These are phyloP conservation scores for Silurus aristotelis DNA, from an alignment of 2,797 vertebrate genomes.

Conservation along the genomic window DNA sequence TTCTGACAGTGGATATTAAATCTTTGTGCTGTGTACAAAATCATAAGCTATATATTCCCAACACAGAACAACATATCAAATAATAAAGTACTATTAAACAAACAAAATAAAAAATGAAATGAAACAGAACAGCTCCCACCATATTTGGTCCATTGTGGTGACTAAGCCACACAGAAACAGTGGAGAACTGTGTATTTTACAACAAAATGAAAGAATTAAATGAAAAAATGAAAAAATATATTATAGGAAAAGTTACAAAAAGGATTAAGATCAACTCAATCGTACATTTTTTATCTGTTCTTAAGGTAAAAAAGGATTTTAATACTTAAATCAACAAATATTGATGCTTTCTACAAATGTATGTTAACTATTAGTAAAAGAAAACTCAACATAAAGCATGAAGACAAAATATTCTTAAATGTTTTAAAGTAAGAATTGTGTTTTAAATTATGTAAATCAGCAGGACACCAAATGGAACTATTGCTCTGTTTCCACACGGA, in stretches of 20 bases:
- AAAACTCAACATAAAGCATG: too few relatives aligned
- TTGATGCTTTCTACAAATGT: too few relatives aligned
- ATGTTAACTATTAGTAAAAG: too few relatives aligned
- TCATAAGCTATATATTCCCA: conserved; percentile 24
- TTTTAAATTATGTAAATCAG: too few relatives aligned
- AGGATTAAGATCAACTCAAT: neutral
- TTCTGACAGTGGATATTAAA: conserved; percentile 9
- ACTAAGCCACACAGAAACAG: conserved; percentile 39
- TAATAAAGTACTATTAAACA: conserved; percentile 43
- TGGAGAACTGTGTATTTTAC: conserved; percentile 42
- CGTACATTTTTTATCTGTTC: too few relatives aligned
- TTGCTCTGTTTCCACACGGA: too few relatives aligned
- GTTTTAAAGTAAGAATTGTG: too few relatives aligned
- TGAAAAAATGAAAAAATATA: conserved; percentile 32
- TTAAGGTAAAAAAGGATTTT: too few relatives aligned
- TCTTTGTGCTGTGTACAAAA: conserved; percentile 40
- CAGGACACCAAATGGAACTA: too few relatives aligned
- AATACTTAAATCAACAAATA: too few relatives aligned
- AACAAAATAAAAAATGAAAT: conserved; percentile 2
- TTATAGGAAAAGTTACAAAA: conserved; percentile 37
- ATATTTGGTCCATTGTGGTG: conserved; percentile 43
- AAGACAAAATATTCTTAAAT: too few relatives aligned
- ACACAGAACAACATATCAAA: conserved; percentile 34
- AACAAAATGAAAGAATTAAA: conserved; percentile 45
- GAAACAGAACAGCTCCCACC: neutral